These are phyloP conservation scores for Macrotus californicus DNA, from an alignment of 2,113 vertebrate genomes.

Conservation along the genomic window DNA sequence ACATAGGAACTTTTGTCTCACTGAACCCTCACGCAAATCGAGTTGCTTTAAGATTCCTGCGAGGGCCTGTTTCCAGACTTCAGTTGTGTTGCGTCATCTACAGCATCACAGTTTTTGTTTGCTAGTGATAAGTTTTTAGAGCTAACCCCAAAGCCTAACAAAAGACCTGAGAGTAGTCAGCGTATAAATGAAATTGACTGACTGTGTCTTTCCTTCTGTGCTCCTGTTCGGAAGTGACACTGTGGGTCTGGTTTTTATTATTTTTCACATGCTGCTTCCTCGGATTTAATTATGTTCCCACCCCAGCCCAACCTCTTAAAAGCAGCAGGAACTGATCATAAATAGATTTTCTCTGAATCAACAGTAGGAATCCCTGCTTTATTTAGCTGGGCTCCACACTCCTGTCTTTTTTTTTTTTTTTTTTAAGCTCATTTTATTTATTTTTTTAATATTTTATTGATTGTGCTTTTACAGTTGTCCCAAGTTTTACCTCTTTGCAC, in stretches of 20 bases:
- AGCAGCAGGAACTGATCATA: neutral
- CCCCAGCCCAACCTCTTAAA: neutral
- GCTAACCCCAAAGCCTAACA: neutral
- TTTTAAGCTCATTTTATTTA: no score
- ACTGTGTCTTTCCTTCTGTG: neutral
- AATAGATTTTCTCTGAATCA: neutral
- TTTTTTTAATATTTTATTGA: no score
- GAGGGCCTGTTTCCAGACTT: neutral
- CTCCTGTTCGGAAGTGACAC: neutral
- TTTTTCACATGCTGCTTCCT: neutral
- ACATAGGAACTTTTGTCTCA: neutral
- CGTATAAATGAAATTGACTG: neutral
- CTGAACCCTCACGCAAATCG: neutral
- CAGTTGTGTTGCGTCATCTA: neutral
- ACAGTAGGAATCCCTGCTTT: neutral
- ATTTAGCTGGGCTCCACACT: neutral
- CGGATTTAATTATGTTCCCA: neutral
- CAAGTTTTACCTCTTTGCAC: no score
- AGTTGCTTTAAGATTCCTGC: neutral
- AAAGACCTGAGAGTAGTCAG: neutral
- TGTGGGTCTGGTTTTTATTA: neutral
- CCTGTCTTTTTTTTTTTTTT: no score
- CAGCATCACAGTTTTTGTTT: neutral
- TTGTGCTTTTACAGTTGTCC: no score
- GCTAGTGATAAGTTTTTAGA: neutral